Evolutionary conservation across 2,888 invertebrate species (phyloP).

Genomic region (Euzetes globulus): DNA sequence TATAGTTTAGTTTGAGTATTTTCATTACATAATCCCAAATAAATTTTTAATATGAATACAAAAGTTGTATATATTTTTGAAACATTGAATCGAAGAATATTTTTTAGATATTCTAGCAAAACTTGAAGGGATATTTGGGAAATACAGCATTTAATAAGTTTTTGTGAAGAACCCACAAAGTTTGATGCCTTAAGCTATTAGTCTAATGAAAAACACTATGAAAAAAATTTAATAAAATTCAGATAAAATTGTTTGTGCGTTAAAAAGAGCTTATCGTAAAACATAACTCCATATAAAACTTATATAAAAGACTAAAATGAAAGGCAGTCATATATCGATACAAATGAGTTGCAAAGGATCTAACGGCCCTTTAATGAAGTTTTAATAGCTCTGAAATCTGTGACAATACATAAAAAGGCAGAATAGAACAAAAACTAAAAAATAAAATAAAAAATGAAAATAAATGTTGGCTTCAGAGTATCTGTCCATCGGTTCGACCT

Average conservation of each 20-base stretch:
- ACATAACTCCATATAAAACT: background rate
- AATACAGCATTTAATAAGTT: too few species aligned
- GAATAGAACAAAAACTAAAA: background rate
- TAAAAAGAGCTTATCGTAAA: background rate
- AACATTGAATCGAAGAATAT: too few species aligned
- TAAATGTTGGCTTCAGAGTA: background rate
- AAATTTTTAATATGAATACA: too few species aligned
- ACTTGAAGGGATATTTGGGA: too few species aligned
- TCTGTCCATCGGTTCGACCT: background rate
- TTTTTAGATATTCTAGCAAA: too few species aligned
- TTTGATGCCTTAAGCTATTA: background rate
- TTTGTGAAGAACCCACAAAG: too few species aligned
- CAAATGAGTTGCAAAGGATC: background rate
- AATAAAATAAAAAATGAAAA: background rate
- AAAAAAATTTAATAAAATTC: constrained; percentile 1
- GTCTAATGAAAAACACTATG: background rate
- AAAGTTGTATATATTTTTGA: too few species aligned
- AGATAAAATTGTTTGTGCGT: background rate
- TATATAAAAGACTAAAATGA: too few species aligned
- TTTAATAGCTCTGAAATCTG: constrained; percentile 16
- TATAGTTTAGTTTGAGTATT: too few species aligned
- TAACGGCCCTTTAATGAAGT: constrained; percentile 13
- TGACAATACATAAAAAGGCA: background rate
- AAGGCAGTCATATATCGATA: background rate
- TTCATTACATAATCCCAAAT: too few species aligned